Evolutionary conservation across 2,888 invertebrate genomes (phyloP), one percentile per base, ranked within the genome.

Genomic region (Mesorhabditis spiculigera): DNA sequence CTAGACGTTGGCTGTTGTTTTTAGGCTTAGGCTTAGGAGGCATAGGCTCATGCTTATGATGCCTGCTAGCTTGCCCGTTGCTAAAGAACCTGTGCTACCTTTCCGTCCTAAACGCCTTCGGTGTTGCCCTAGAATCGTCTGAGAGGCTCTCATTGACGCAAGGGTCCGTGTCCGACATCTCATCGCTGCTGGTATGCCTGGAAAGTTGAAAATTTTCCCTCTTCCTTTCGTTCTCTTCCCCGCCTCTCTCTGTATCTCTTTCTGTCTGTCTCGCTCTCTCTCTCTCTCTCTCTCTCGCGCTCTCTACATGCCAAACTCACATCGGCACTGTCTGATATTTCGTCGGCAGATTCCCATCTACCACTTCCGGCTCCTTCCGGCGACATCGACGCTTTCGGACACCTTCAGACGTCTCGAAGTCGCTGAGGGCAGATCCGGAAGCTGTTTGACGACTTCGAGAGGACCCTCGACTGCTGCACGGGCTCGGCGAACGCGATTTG

Each of bases 81-180:
- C 28, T 28, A n/a, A 50, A 13, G 8, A 50, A 50, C 3, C n/a
- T n/a, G 58, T 13, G 10, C n/a, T n/a, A 50, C 58, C 58, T 50
- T n/a, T 50, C 58, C 58, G 58, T 50, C n/a, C 58, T 10, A 50
- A 50, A 50, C 8, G 58, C 58, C n/a, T 50, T 50, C 58, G 58
- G 58, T n/a, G 58, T 50, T 50, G 58, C 58, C 58, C 58, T 10
- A n/a, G 58, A 50, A 50, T 50, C 58, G n/a, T 50, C 58, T 10
- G 58, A 50, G n/a, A 50, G n/a, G 58, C 58, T 50, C 58, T 50
- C 58, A 50, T 50, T n/a, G 58, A 50, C 10, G 58, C 8, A 50
- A 50, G 58, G n/a, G n/a, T 50, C 58, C 58, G 58, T 13, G 28
- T 28, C 28, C n/a, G 58, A 50, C 8, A n/a, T 50, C 58, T 50